Base-by-base conservation (phyloP, 1,140 invertebrate species). In the Ptiloglossa arizonensis region DNA sequence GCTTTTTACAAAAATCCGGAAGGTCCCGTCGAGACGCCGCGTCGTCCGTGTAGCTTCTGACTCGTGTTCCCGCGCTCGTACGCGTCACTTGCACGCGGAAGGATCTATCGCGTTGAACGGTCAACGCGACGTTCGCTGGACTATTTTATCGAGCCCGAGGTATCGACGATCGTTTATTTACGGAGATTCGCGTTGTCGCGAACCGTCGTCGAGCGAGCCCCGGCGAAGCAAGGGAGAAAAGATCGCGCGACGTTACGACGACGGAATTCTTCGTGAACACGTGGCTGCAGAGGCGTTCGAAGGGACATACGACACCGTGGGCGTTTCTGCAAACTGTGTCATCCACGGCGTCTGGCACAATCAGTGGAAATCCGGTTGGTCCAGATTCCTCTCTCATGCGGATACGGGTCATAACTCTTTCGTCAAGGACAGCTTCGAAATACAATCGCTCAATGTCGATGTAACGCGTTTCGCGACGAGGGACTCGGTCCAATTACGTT, bases 271-370 rank as follows among this genome's bases (percentile, higher is more conserved):
- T 79, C 19, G 1, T 32, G 29, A 75, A 52, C 81, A 82, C 63
- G 75, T 84, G 75, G 27, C 29, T 11, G 35, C 73, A 67, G 75
- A 83, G 78, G 85, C 82, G 82, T 81, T 82, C 41, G 38, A 64
- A 59, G 56, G 72, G 82, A 82, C 75, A 85, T 70, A 74, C 73
- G 70, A 87, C 76, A 86, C 78, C 74, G 85, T 87, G 82, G 86
- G 86, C 85, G 86, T 86, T 86, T 84, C 86, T 80, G 72, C 78
- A 87, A 86, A 86, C 59, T 82, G 78, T 81, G 78, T 79, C 80
- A 80, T 85, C 66, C 52, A 38, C 54, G 48, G 67, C 50, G 79
- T 73, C 73, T 85, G 81, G 70, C 48, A 80, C 83, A 83, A 86
- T 85, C 81, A 44, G 48, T 86, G 79, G 71, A 86, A 86, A 85